Percentiles rank a stretch among this genome's conserved stretches.
These are phyloP conservation scores for Ageneiosus marmoratus DNA, from an alignment of 2,113 vertebrate species.

Conservation along the genomic window DNA sequence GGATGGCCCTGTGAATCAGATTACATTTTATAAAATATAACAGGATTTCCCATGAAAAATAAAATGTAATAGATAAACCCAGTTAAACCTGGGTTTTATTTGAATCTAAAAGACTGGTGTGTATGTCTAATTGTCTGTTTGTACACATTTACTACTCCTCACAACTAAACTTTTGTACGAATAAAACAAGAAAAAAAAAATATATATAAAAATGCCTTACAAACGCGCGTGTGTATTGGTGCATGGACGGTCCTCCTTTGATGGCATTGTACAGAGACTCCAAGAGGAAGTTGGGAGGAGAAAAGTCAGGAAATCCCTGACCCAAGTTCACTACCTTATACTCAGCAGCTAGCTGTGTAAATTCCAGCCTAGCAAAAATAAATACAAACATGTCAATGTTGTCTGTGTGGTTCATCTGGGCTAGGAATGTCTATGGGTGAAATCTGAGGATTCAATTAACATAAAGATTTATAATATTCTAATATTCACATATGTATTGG, in stretches of 20 bases:
- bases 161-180: not conserved
- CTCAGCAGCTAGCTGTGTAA: slow-evolving; percentile 73
- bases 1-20: slow-evolving; percentile 82
- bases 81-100: not conserved
- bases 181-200: not conserved
- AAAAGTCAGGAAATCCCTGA: slow-evolving; percentile 91
- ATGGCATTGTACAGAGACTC: slow-evolving; percentile 79
- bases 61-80: not conserved
- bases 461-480: not conserved
- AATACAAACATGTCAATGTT: not conserved
- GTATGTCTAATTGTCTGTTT: not conserved
- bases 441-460: not conserved
- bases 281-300: slow-evolving; percentile 80
- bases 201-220: slow-evolving; percentile 76
- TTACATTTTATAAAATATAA: not conserved
- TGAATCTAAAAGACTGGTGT: not conserved
- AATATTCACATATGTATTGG: not conserved
- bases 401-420: not conserved
- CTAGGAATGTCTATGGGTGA: not conserved
- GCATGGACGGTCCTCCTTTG: slow-evolving; percentile 72
- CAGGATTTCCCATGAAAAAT: not conserved
- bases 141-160: not conserved
- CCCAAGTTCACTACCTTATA: slow-evolving; percentile 87
- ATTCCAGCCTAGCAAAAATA: slow-evolving; percentile 82
- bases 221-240: slow-evolving; percentile 91